These are phyloP conservation scores for Peromyscus polionotus DNA, from an alignment of 2,113 vertebrate genomes.

Conservation along the genomic window DNA sequence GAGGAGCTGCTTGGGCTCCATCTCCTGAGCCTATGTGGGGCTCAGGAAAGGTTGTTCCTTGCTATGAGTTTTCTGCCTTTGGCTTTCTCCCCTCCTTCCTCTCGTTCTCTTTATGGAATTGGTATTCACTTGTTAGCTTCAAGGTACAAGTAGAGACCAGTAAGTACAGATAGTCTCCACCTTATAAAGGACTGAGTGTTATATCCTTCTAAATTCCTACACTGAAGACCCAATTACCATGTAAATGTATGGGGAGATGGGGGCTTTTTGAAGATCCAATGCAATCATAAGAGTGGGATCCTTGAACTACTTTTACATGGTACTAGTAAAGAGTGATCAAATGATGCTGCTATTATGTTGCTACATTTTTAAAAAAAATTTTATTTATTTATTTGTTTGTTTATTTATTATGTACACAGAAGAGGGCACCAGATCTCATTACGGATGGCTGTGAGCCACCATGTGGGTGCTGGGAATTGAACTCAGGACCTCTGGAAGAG, in stretches of 20 bases:
- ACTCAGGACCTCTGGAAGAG: too few species aligned
- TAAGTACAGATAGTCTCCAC: neutral
- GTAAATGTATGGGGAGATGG: neutral
- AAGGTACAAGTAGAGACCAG: neutral
- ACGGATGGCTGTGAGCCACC: too few species aligned
- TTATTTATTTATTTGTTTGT: too few species aligned
- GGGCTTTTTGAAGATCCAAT: neutral
- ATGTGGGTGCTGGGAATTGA: too few species aligned
- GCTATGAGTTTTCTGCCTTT: neutral
- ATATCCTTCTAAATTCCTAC: neutral
- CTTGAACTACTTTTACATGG: neutral
- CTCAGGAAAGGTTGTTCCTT: neutral
- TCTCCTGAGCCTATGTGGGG: neutral
- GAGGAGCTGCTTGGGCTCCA: neutral
- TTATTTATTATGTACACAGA: too few species aligned
- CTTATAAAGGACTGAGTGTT: neutral
- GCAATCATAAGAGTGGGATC: neutral
- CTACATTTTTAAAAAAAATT: neutral
- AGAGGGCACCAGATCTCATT: too few species aligned
- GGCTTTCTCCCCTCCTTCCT: rapidly evolving
- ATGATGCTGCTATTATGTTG: neutral
- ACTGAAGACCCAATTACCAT: neutral
- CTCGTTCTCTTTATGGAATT: neutral
- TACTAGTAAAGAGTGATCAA: neutral
- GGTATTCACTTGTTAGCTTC: neutral